These are phyloP conservation scores for Callosobruchus maculatus DNA, from an alignment of 2,888 invertebrate species.

Conservation along the genomic window DNA sequence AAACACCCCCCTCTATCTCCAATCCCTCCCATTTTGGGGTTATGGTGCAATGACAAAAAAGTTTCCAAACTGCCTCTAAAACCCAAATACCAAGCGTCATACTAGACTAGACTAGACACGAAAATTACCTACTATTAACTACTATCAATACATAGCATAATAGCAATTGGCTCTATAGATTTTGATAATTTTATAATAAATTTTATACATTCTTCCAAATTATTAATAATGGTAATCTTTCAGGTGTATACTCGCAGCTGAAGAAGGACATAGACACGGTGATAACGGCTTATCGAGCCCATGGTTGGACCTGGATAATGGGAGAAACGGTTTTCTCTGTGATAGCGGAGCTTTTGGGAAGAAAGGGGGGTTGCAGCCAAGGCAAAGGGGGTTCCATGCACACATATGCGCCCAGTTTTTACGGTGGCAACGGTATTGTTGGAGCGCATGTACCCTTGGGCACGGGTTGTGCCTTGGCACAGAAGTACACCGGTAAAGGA, in stretches of 20 bases:
- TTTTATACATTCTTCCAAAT: too few relatives aligned
- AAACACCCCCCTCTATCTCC: too few relatives aligned
- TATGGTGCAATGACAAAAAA: too few relatives aligned
- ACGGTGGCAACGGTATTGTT: constrained; percentile 84
- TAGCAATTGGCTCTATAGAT: too few relatives aligned
- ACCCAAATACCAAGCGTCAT: too few relatives aligned
- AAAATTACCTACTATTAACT: too few relatives aligned
- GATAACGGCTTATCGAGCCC: constrained; percentile 75
- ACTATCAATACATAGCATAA: too few relatives aligned
- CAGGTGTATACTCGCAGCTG: constrained; percentile 50
- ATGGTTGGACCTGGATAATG: constrained; percentile 72
- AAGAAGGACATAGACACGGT: constrained; percentile 64
- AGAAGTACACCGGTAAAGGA: constrained; percentile 55
- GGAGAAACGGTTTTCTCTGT: constrained; percentile 72
- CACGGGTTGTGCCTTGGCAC: constrained; percentile 73
- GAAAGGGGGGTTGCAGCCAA: constrained; percentile 56
- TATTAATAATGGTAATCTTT: too few relatives aligned
- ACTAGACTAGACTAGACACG: too few relatives aligned
- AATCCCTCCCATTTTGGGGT: too few relatives aligned
- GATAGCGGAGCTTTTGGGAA: constrained; percentile 66
- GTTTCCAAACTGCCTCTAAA: too few relatives aligned
- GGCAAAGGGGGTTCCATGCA: constrained; percentile 79
- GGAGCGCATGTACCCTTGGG: constrained; percentile 87
- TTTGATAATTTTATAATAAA: too few relatives aligned
- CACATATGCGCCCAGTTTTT: constrained; percentile 73